Evolutionary conservation across 1,140 invertebrate species (phyloP).

Genomic region (Diabrotica virgifera): DNA sequence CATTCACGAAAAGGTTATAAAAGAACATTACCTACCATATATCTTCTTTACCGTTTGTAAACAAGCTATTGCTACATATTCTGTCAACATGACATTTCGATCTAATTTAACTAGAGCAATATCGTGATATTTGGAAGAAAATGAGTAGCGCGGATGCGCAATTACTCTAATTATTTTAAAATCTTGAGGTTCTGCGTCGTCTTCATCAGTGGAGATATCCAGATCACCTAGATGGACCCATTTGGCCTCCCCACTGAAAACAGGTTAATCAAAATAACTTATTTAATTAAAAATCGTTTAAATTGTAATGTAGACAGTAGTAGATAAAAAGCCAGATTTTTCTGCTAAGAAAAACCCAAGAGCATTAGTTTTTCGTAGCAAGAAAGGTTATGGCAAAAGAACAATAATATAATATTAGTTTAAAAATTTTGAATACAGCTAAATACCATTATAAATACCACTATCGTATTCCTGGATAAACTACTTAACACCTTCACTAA

Average conservation of each 20-base stretch:
- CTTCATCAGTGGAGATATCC: conserved; percentile 5
- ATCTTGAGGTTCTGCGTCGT: neutral
- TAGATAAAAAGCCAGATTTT: neutral
- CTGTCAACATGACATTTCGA: neutral
- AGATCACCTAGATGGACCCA: conserved; percentile 17
- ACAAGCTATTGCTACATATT: neutral
- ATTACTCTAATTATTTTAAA: neutral
- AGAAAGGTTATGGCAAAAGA: no score
- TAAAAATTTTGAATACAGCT: no score
- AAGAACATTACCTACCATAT: neutral
- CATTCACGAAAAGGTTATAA: neutral
- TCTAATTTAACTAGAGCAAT: neutral
- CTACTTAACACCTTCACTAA: no score
- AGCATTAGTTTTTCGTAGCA: no score
- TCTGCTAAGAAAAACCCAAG: neutral
- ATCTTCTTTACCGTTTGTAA: neutral
- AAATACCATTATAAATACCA: no score
- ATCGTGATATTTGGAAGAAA: neutral
- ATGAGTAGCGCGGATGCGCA: neutral
- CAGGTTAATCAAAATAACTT: no score
- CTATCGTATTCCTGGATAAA: no score
- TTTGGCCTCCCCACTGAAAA: neutral
- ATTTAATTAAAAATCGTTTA: no score
- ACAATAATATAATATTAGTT: no score
- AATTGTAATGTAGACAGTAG: no score